These are phyloP conservation scores for Ormyrus nitidulus DNA, from an alignment of 2,888 invertebrate species.

Conservation along the genomic window DNA sequence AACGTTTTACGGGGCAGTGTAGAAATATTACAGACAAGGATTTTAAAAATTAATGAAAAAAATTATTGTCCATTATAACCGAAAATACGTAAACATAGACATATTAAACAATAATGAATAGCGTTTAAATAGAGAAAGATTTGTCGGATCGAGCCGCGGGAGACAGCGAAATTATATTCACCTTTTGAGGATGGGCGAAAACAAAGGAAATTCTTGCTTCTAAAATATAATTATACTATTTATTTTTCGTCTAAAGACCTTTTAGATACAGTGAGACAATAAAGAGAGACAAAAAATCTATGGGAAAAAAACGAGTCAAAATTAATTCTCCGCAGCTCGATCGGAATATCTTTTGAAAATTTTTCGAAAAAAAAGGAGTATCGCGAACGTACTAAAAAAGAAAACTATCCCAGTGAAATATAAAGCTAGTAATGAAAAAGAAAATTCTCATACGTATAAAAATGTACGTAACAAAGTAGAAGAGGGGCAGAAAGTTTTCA, in stretches of 20 bases:
- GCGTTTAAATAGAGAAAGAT: slow-evolving; percentile 50
- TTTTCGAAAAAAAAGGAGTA: slow-evolving; percentile 39
- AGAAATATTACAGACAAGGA: slow-evolving; percentile 55
- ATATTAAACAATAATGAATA: slow-evolving; percentile 57
- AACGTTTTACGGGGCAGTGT: slow-evolving; percentile 41
- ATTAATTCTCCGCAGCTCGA: slow-evolving; percentile 49
- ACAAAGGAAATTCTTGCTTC: slow-evolving; percentile 37
- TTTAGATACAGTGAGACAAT: slow-evolving; percentile 51
- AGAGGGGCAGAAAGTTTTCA: slow-evolving; percentile 51
- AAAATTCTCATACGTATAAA: slow-evolving; percentile 57
- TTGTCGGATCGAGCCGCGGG: slow-evolving; percentile 47
- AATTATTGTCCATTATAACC: slow-evolving; percentile 58
- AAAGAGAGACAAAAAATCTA: slow-evolving; percentile 43
- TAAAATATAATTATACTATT: slow-evolving; percentile 38
- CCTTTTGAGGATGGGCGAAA: slow-evolving; percentile 24
- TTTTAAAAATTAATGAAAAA: slow-evolving; percentile 54
- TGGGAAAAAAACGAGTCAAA: slow-evolving; percentile 28
- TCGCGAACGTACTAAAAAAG: slow-evolving; percentile 48
- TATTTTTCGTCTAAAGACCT: slow-evolving; percentile 47
- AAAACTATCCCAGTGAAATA: slow-evolving; percentile 54
- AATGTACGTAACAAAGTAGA: slow-evolving; percentile 56
- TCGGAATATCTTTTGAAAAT: slow-evolving; percentile 52
- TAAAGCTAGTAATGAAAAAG: slow-evolving; percentile 53
- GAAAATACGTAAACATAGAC: slow-evolving; percentile 59
- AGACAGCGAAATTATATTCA: slow-evolving; percentile 41